phyloP scores from a whole-genome alignment of 64 coral and sea anemone genomes.

The Hydrozoanthus tunicans region DNA sequence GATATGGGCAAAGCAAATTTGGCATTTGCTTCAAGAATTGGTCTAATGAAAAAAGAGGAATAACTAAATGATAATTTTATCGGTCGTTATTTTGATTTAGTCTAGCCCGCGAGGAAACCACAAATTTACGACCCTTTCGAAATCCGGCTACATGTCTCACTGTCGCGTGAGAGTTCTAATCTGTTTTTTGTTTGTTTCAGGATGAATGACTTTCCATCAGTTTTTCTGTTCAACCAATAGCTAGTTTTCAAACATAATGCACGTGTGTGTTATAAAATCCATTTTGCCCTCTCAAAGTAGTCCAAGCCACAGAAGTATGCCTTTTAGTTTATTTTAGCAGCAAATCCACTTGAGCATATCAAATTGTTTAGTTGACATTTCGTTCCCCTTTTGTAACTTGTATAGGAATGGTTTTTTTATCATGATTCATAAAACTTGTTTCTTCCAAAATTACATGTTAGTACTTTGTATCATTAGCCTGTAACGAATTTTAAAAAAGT shows the following conservation, averaged over 20 bases:
- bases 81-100: neutral
- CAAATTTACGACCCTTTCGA: neutral
- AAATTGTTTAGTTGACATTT: conserved; percentile 32
- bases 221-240: too few species aligned
- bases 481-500: too few species aligned
- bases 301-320: neutral
- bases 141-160: neutral
- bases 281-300: too few species aligned
- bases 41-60: neutral
- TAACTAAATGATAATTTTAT: neutral
- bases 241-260: too few species aligned
- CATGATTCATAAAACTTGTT: too few species aligned
- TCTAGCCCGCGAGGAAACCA: conserved; percentile 15
- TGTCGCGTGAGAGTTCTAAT: neutral
- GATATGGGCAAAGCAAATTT: neutral
- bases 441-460: too few species aligned
- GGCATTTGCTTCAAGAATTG: neutral
- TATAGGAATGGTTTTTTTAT: neutral
- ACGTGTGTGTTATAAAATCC: too few species aligned
- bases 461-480: too few species aligned
- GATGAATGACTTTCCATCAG: too few species aligned
- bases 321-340: conserved; percentile 1
- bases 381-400: neutral
- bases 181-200: neutral
- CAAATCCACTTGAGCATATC: conserved; percentile 42